Conservation (phyloP, 1,140 invertebrate species). For the Ostrea denselamellosa region DNA sequence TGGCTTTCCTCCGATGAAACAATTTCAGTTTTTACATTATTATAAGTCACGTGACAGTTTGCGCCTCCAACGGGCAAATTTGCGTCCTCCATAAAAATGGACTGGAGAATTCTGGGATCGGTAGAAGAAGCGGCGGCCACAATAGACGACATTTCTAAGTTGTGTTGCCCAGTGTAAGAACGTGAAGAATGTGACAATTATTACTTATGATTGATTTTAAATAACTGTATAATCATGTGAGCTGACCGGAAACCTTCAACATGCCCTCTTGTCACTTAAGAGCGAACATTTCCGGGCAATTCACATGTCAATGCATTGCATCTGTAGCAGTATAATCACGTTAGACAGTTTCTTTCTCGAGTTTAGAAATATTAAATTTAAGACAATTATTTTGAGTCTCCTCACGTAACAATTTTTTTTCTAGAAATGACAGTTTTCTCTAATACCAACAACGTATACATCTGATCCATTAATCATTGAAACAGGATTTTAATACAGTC, state of each 20-base stretch:
- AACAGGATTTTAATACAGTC: background rate
- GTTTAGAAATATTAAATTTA: background rate
- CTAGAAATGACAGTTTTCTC: background rate
- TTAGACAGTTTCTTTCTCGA: background rate
- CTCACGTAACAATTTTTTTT: background rate
- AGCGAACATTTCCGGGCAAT: conserved; percentile 31
- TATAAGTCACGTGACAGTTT: background rate
- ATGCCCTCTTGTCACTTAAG: conserved; percentile 15
- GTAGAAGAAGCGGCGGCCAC: background rate
- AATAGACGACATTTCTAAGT: background rate
- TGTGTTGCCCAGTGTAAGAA: background rate
- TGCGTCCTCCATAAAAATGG: background rate
- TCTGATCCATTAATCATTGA: background rate
- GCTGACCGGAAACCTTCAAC: conserved; percentile 33
- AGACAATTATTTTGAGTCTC: background rate
- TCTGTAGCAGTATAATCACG: background rate
- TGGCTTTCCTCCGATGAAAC: background rate
- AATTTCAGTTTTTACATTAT: background rate
- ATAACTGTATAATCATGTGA: conserved; percentile 26
- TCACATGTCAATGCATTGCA: conserved; percentile 1
- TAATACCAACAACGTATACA: background rate
- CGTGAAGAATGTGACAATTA: conserved; percentile 15
- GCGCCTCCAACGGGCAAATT: background rate
- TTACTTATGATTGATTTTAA: conserved; percentile 37
- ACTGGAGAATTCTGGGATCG: background rate